Base-by-base conservation (phyloP, 2,888 invertebrate species). In the Agrotis ipsilon region DNA sequence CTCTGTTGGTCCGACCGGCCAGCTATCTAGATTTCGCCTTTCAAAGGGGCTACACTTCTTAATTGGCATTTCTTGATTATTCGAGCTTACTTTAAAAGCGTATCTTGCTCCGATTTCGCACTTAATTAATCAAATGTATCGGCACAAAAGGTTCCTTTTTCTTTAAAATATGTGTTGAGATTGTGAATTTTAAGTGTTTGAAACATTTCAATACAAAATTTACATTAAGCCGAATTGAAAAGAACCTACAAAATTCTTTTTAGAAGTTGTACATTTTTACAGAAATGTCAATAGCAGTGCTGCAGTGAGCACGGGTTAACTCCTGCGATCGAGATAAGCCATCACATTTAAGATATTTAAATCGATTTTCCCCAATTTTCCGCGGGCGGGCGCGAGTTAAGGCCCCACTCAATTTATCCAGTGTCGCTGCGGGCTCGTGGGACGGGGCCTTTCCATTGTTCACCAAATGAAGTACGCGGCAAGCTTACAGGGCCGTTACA, bases 351-450 rank as follows among this genome's bases (percentile, higher is more conserved):
- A 94, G 95, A 95, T 94, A 95, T 96, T 95, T 95, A 96, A 96
- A 96, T 96, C 95, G 96, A 96, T 96, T 96, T 95, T 92, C 93
- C 92, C 94, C 95, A 94, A 95, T 96, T 96, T 96, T 94, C 94
- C 94, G 93, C 93, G 93, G 90, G 93, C 91, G 92, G 91, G 94
- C 92, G 92, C 94, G 89, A 92, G 91, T 92, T 90, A 91, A 92
- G 91, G 90, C 93, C 87, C 92, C 89, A 94, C 89, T 93, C 94
- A 94, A 96, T 96, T 96, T 96, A 96, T 95, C 93, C 95, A 87
- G 93, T 92, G 92, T 88, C 92, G 92, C 91, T 89, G 71, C 90
- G 91, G 93, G 92, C 91, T 92, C 89, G 83, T 87, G 91, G 90
- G 92, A 89, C 89, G 90, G 89, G 87, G 89, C 83, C 89, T 84